A percentile compares a stretch with the other conserved stretches of the same genome.
Conservation (phyloP, 2,797 vertebrate species). For the Ambastaia sidthimunki region DNA sequence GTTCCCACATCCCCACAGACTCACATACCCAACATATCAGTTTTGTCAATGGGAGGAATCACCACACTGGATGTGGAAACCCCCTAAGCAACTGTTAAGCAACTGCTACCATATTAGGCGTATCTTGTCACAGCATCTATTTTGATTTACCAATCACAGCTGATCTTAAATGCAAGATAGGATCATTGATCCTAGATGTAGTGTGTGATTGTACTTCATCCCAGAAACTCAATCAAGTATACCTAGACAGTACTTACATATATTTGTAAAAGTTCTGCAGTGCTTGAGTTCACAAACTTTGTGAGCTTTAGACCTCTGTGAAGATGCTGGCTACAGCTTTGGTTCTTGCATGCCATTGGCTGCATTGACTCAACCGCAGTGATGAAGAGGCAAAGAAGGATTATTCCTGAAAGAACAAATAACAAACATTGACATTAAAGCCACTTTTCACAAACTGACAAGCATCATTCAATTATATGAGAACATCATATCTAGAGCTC, state of each 20-base stretch:
- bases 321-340: conserved; percentile 64
- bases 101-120: conserved; percentile 33
- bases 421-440: neutral
- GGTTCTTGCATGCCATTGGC: conserved; percentile 57
- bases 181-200: neutral
- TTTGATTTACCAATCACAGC: conserved; percentile 27
- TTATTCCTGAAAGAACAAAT: conserved; percentile 64
- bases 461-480: neutral
- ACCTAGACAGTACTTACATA: conserved; percentile 74
- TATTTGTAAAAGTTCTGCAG: conserved; percentile 69
- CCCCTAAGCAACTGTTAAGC: conserved; percentile 13
- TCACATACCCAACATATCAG: conserved; percentile 8
- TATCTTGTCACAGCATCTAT: neutral
- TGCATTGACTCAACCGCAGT: conserved; percentile 67
- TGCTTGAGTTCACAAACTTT: conserved; percentile 66
- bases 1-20: conserved; percentile 17
- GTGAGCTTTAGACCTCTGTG: conserved; percentile 65
- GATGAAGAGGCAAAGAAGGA: conserved; percentile 73
- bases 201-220: neutral
- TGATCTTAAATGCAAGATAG: neutral
- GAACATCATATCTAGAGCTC: neutral
- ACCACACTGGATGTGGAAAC: conserved; percentile 2
- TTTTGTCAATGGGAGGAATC: conserved; percentile 43
- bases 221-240: neutral
- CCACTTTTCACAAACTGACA: neutral